These are phyloP conservation scores for Elysia chlorotica DNA, from an alignment of 1,140 invertebrate species.

Conservation along the genomic window DNA sequence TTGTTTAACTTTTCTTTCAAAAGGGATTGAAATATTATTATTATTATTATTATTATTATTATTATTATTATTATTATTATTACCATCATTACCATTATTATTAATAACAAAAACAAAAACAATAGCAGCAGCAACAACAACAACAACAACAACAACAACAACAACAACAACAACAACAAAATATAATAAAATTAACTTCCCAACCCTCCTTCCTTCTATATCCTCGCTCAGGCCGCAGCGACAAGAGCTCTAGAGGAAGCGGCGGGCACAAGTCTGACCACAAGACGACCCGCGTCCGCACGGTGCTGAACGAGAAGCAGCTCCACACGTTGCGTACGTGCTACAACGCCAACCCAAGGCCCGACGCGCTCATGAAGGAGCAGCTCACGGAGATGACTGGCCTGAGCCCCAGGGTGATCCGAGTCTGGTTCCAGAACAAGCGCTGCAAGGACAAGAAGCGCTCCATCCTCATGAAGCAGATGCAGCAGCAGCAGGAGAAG, in stretches of 20 bases:
- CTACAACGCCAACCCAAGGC: conserved; percentile 95
- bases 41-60: too few species aligned
- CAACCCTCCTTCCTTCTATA: not conserved
- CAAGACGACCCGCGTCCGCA: conserved; percentile 95
- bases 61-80: too few species aligned
- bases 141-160: not conserved
- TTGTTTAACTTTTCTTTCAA: not conserved
- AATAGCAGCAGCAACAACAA: too few species aligned
- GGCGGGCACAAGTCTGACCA: conserved; percentile 56
- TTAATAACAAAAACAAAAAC: too few species aligned
- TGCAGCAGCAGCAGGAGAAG: conserved; percentile 91
- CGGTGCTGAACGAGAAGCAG: conserved; percentile 98
- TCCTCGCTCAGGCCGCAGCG: conserved; percentile 38
- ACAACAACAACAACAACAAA: not conserved
- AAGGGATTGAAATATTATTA: too few species aligned
- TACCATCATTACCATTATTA: too few species aligned
- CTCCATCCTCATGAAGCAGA: conserved; percentile 94
- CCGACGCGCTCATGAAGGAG: conserved; percentile 99
- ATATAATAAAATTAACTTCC: not conserved
- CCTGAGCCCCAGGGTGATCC: conserved; percentile 91
- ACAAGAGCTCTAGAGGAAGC: conserved; percentile 40
- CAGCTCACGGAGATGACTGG: conserved; percentile 98
- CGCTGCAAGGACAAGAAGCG: conserved; percentile 99
- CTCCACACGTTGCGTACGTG: conserved; percentile 88
- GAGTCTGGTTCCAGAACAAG: conserved; percentile 99